Evolutionary conservation across 1,140 invertebrate species (phyloP).

Genomic region (Drosophila carrolli): DNA sequence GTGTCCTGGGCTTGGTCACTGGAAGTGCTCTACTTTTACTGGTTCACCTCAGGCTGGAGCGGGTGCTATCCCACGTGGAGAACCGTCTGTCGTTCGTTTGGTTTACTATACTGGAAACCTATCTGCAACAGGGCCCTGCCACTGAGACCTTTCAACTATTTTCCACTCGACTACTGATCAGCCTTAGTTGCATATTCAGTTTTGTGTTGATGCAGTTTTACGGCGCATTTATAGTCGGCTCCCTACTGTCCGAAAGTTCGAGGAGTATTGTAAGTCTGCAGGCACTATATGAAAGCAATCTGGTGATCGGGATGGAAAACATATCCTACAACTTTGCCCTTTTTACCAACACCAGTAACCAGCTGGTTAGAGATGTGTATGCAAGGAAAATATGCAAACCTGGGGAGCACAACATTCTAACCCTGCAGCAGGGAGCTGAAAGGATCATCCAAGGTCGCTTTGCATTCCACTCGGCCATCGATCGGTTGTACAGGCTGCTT

Average conservation of each 20-base stretch:
- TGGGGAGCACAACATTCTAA: slow-evolving; percentile 49
- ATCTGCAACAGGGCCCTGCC: slow-evolving; percentile 68
- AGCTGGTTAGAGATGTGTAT: slow-evolving; percentile 56
- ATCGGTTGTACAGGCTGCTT: slow-evolving; percentile 64
- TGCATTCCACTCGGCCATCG: slow-evolving; percentile 70
- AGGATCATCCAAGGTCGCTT: slow-evolving; percentile 62
- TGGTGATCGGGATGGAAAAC: slow-evolving; percentile 86
- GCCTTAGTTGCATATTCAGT: slow-evolving; percentile 86
- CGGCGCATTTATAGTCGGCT: slow-evolving; percentile 88
- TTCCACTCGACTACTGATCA: slow-evolving; percentile 83
- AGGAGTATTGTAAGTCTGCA: slow-evolving; percentile 86
- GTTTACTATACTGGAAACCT: slow-evolving; percentile 72
- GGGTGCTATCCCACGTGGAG: slow-evolving; percentile 15
- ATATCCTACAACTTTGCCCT: slow-evolving; percentile 85
- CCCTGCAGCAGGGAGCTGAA: slow-evolving; percentile 54
- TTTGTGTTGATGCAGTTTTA: slow-evolving; percentile 87
- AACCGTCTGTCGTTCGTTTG: slow-evolving; percentile 47
- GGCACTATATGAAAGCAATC: slow-evolving; percentile 85
- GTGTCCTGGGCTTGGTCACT: slow-evolving; percentile 48
- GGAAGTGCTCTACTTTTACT: slow-evolving; percentile 56
- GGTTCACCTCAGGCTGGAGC: slow-evolving; percentile 50
- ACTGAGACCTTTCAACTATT: slow-evolving; percentile 50
- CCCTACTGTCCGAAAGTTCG: slow-evolving; percentile 86
- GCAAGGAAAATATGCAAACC: slow-evolving; percentile 47
- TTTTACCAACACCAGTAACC: slow-evolving; percentile 74